Evolutionary conservation across 2,888 invertebrate genomes (phyloP), one percentile per base, ranked within the genome.

Genomic region (Dolomedes plantarius): DNA sequence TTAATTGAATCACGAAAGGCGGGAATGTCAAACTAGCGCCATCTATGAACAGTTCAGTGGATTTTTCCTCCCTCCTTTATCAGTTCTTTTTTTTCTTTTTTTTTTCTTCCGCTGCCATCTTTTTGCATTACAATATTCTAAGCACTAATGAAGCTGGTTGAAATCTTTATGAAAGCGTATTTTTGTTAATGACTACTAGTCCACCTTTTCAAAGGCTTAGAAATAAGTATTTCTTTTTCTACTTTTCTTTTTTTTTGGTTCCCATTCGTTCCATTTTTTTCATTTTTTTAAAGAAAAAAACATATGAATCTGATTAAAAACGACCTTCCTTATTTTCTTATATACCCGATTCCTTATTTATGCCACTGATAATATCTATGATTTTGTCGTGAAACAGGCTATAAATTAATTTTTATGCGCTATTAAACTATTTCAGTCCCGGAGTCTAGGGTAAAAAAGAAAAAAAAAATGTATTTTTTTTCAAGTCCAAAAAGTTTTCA

Each of bases 1-100:
- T 85, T 85, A 85, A 85, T 85, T 85, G 85, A 85, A 85, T 85
- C 85, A 85, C 85, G 85, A 46, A 85, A 50, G 72, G 56, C 39
- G 77, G 67, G 41, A 77, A 75, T 69, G 77, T 83, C 83, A 56
- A 68, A 62, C 69, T 65, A 71, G 64, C 64, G 83, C 72, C 80
- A 79, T 72, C 82, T 76, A 56, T 32, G 72, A 74, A 31, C 77
- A 46, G 72, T 23, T 65, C 32, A 46, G 39, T 32, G 68, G 31
- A 16, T 78, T 78, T 85, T 69, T 74, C 56, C 62, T 27, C 36
- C 29, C 39, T 78, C 74, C 62, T 67, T 77, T 83, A 64, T 77
- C 77, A 65, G 28, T 77, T 29, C 67, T 50, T 77, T 72, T 68
- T 74, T 68, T 73, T 73, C 46, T 39, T 39, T 31, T 16, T n/a